phyloP scores from a whole-genome alignment of 2,888 invertebrate genomes.

The Epinotia ramella region DNA sequence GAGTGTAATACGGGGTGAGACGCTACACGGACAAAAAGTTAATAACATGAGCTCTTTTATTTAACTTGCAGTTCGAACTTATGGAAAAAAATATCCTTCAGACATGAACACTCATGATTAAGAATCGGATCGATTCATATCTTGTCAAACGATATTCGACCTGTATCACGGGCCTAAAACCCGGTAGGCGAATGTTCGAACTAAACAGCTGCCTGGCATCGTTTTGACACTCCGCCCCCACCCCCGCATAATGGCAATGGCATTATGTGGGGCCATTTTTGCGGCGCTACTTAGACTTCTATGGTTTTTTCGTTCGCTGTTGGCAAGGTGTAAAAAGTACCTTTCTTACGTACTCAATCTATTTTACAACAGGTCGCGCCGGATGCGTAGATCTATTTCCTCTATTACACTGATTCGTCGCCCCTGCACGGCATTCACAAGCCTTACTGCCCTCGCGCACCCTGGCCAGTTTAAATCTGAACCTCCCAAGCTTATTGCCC shows the following conservation, averaged over 20 bases:
- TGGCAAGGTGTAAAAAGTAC: not conserved
- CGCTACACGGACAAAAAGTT: not conserved
- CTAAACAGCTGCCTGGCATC: no score
- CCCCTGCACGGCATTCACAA: constrained; percentile 8
- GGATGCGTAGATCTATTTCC: constrained; percentile 28
- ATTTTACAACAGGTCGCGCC: not conserved
- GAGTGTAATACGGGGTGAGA: not conserved
- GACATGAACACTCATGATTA: no score
- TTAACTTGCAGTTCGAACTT: not conserved
- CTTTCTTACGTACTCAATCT: not conserved
- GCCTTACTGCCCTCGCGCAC: not conserved
- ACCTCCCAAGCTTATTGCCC: not conserved
- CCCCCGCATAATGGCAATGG: no score
- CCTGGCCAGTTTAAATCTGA: not conserved
- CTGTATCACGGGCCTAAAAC: no score
- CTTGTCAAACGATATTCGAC: no score
- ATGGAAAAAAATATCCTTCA: no score
- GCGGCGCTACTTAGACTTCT: no score
- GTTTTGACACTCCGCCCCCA: no score
- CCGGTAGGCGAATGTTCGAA: no score
- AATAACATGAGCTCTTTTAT: not conserved
- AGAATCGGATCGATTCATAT: no score
- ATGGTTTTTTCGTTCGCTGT: no score
- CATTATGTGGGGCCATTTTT: no score
- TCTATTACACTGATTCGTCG: constrained; percentile 29